phyloP scores from a whole-genome alignment of 2,888 invertebrate genomes.

The Ernsta delagoae region DNA sequence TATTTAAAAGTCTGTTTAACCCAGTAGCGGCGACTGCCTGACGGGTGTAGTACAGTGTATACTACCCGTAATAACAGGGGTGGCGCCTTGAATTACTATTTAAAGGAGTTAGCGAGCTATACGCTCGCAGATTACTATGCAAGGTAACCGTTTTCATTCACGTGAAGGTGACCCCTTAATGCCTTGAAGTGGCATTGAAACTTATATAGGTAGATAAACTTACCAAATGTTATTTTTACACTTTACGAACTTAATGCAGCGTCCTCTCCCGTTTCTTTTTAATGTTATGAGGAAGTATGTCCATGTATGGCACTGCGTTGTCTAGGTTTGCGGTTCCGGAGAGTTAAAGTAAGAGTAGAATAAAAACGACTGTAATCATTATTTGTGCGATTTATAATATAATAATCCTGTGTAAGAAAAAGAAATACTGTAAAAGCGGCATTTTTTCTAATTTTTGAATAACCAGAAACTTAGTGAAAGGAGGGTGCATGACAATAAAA shows the following conservation, averaged over 20 bases:
- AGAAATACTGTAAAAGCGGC: constrained; percentile 47
- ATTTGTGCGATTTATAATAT: too few species aligned
- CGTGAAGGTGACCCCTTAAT: constrained; percentile 67
- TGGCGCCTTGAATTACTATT: constrained; percentile 71
- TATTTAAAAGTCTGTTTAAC: constrained; percentile 66
- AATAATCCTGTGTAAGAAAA: constrained; percentile 43
- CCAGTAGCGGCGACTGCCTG: constrained; percentile 62
- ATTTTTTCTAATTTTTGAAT: constrained; percentile 60
- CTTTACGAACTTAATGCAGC: constrained; percentile 1
- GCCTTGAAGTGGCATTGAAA: constrained; percentile 9
- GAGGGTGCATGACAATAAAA: constrained; percentile 83
- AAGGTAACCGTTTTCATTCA: constrained; percentile 61
- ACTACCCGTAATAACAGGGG: constrained; percentile 72
- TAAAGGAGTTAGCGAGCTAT: constrained; percentile 63
- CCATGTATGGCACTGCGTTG: not conserved
- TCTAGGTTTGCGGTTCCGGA: too few species aligned
- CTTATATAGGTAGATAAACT: constrained; percentile 10
- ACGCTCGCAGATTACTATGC: constrained; percentile 62
- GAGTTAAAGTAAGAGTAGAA: too few species aligned
- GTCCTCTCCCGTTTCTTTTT: not conserved
- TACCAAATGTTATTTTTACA: constrained; percentile 3
- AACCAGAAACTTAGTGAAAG: constrained; percentile 61
- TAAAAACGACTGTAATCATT: too few species aligned
- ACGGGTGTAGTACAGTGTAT: constrained; percentile 68
- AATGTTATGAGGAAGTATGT: not conserved